phyloP scores from a whole-genome alignment of 2,797 vertebrate genomes.

The Melanogrammus aeglefinus region DNA sequence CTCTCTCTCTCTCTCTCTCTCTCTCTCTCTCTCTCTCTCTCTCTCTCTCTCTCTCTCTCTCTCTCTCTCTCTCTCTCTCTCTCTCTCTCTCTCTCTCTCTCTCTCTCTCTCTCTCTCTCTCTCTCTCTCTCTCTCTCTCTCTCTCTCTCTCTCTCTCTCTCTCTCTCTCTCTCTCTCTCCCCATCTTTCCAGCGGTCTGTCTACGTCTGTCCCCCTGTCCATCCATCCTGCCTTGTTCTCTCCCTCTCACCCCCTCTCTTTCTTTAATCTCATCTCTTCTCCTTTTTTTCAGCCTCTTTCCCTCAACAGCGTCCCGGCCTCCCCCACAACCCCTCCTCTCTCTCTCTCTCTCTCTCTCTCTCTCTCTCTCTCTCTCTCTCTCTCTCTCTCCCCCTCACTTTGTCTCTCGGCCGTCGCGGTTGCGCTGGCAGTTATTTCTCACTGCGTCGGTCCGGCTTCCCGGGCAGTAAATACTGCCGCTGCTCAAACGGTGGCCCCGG shows the following conservation, averaged over 20 bases:
- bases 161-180: neutral
- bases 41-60: slow-evolving; percentile 10
- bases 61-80: neutral
- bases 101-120: slow-evolving; percentile 7
- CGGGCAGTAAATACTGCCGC: slow-evolving; percentile 68
- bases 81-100: neutral
- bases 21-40: neutral
- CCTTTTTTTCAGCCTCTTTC: slow-evolving; percentile 12
- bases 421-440: slow-evolving; percentile 66
- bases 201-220: neutral
- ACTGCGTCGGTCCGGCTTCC: slow-evolving; percentile 46
- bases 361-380: slow-evolving; percentile 28
- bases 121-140: slow-evolving; percentile 19
- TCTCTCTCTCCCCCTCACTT: slow-evolving; percentile 40
- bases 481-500: slow-evolving; percentile 64
- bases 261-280: slow-evolving; percentile 12
- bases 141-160: slow-evolving; percentile 3
- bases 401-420: slow-evolving; percentile 30
- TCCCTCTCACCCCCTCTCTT: neutral
- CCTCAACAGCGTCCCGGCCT: slow-evolving; percentile 1
- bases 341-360: no score
- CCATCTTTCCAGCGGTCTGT: slow-evolving; percentile 5
- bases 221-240: neutral
- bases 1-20: slow-evolving; percentile 7
- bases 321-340: neutral